Percentiles rank a stretch among this genome's conserved stretches.
phyloP scores from a whole-genome alignment of 2,113 vertebrate species.

The Nicator chloris region DNA sequence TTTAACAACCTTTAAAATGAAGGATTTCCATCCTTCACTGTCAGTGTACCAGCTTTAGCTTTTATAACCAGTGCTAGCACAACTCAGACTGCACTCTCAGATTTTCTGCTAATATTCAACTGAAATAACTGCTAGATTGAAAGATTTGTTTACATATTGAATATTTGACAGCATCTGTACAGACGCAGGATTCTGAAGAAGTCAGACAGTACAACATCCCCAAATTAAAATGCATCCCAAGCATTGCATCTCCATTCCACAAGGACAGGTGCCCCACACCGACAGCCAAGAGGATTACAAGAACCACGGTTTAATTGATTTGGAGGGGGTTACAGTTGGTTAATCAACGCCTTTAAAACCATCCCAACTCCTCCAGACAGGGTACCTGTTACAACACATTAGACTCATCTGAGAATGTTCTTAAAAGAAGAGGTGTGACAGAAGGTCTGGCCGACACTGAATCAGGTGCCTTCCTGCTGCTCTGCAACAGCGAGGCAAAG shows the following conservation, averaged over 20 bases:
- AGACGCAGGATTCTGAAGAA: neutral
- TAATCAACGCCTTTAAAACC: slow-evolving; percentile 69
- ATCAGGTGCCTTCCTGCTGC: slow-evolving; percentile 79
- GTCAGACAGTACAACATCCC: neutral
- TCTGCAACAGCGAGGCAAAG: slow-evolving; percentile 88
- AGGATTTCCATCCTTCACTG: neutral
- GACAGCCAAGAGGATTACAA: slow-evolving; percentile 67
- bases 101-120: neutral
- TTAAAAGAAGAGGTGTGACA: slow-evolving; percentile 96
- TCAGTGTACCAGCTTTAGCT: neutral
- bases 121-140: neutral
- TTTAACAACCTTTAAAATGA: slow-evolving; percentile 26
- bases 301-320: slow-evolving; percentile 66
- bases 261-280: slow-evolving; percentile 69
- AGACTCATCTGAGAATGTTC: slow-evolving; percentile 98
- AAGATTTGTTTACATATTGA: neutral
- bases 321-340: slow-evolving; percentile 52
- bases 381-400: slow-evolving; percentile 97
- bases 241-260: slow-evolving; percentile 70
- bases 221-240: slow-evolving; percentile 67
- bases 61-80: neutral
- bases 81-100: neutral
- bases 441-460: slow-evolving; percentile 83
- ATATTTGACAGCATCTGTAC: neutral
- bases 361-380: slow-evolving; percentile 64